Evolutionary conservation across 2,888 invertebrate genomes (phyloP).

Genomic region (Spatulosminthurus flaviceps): DNA sequence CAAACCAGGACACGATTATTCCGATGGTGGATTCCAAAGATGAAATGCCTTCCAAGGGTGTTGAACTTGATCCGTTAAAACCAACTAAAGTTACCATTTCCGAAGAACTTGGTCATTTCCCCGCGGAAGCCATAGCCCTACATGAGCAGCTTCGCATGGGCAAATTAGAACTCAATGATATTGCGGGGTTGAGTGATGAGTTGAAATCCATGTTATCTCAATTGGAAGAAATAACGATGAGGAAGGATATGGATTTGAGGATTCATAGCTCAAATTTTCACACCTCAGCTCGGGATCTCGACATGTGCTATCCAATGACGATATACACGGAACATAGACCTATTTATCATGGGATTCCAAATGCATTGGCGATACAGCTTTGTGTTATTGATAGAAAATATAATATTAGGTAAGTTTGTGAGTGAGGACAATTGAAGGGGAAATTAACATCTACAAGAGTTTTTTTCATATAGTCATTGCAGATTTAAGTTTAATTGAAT

Average conservation of each 20-base stretch:
- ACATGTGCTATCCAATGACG: constrained; percentile 1
- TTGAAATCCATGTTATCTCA: not conserved
- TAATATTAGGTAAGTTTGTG: constrained; percentile 71
- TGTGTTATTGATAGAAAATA: constrained; percentile 71
- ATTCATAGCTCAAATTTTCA: not conserved
- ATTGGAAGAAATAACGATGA: constrained; percentile 15
- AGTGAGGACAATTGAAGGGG: no score
- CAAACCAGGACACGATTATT: not conserved
- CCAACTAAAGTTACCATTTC: not conserved
- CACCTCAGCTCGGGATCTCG: not conserved
- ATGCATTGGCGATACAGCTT: constrained; percentile 74
- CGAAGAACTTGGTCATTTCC: constrained; percentile 15
- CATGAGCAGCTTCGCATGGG: constrained; percentile 22
- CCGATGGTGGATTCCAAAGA: constrained; percentile 6
- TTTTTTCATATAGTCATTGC: no score
- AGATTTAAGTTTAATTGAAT: no score
- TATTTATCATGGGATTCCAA: constrained; percentile 67
- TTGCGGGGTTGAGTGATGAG: constrained; percentile 16
- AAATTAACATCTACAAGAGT: no score
- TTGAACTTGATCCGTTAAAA: not conserved
- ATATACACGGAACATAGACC: constrained; percentile 12
- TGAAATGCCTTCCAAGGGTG: not conserved
- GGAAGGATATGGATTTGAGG: not conserved
- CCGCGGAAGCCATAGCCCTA: not conserved
- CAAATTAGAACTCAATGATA: constrained; percentile 9